Evolutionary conservation across 2,888 invertebrate genomes (phyloP), one percentile per base, ranked within the genome.

Genomic region (Cetonia aurata): DNA sequence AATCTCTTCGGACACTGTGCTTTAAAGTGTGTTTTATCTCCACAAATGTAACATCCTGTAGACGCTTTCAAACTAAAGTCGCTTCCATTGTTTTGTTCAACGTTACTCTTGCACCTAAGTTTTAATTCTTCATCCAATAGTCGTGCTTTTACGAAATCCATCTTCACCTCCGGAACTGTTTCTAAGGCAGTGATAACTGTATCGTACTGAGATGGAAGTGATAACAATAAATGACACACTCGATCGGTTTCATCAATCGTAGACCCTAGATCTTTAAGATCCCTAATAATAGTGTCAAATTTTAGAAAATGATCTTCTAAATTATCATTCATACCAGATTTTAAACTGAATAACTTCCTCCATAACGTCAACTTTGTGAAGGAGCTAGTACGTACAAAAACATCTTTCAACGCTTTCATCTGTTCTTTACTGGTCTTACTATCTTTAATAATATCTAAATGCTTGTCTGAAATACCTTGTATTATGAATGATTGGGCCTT

Each of bases 401-500:
- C 70, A 44, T 44, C 66, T 69, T 71, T 67, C 12, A 75, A 46
- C 13, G 71, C 67, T 67, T 60, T 44, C 50, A 70, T 55, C 52
- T 70, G 46, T 1, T 53, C 56, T 67, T 74, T 73, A 53, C 71
- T 73, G 19, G 25, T 66, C 46, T 72, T 68, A 17, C 60, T 70
- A 41, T 74, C 71, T 66, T 75, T 74, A 25, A 75, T 69, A n/a
- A 75, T 71, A 68, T 74, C 72, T 13, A 72, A 59, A 65, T 73
- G 73, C 62, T 74, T 72, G 46, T 75, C 71, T 6, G 75, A 71
- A 42, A 74, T 59, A 41, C 72, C 73, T 41, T 74, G 71, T 52
- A 73, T 56, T 67, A 74, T 73, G 3, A 71, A 46, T n/a, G 70
- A 69, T 50, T 74, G 69, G 15, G 74, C 62, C 53, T 67, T 74